Base-by-base conservation (phyloP, 2,113 vertebrate species). In the Anoplopoma fimbria region DNA sequence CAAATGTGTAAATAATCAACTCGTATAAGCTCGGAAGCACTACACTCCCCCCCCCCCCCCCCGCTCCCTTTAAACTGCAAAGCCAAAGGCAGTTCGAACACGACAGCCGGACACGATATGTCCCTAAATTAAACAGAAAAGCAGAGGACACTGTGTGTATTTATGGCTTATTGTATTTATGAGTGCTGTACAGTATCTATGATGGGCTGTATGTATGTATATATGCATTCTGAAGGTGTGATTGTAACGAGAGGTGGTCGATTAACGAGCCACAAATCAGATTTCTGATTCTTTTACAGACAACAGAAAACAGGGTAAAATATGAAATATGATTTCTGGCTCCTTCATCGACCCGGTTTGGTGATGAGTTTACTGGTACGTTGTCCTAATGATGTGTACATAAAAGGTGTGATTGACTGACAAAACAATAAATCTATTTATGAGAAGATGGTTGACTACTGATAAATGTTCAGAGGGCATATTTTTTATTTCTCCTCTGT, bases 401-500 rank as follows among this genome's bases (percentile, higher is more conserved):
- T 90, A 51, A 21, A 49, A 47, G 58, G 58, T 85, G 81, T 79
- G 87, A 87, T 79, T 80, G 25, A 69, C 63, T 17, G 53, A 74
- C 57, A 45, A 69, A 69, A 76, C 29, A 1, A 45, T 63, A 65
- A 90, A 82, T 89, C 76, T 93, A 93, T 94, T 93, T 94, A 94
- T 93, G 83, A 85, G 58, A 85, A 75, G 53, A n/a, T 0, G 19
- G 64, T 74, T 0, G 84, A 93, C 91, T 93, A 93, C 86, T 92
- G 92, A 91, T 55, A 81, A 88, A 45, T 83, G 88, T 79, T 76
- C 69, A 84, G 81, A 75, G 71, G 86, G 78, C 88, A 72, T 90
- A 89, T 93, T 93, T 93, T 94, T 19, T 84, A 93, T 85, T 84
- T 58, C 80, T 87, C 88, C 81, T 93, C 88, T 93, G 90, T 95